Evolutionary conservation across 2,113 vertebrate genomes (phyloP).

Genomic region (Thamnophis sirtalis): DNA sequence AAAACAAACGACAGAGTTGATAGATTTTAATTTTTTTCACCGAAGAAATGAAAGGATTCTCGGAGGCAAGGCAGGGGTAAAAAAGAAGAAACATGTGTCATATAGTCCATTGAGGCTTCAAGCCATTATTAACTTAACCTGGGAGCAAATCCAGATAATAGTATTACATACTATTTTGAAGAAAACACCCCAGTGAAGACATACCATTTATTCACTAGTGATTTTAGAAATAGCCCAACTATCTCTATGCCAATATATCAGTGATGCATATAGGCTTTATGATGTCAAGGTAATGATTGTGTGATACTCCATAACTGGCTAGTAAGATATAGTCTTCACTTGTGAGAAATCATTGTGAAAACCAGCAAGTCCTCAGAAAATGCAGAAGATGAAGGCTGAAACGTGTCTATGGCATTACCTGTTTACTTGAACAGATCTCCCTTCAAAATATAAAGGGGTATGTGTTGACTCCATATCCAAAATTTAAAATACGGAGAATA

Average conservation of each 20-base stretch:
- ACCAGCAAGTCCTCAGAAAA: neutral
- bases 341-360: neutral
- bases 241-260: neutral
- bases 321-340: neutral
- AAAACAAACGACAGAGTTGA: neutral
- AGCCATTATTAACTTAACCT: neutral
- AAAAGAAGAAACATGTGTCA: neutral
- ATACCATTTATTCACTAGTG: neutral
- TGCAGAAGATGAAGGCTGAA: neutral
- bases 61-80: neutral
- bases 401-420: neutral
- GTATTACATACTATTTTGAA: neutral
- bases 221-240: neutral
- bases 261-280: neutral
- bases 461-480: neutral
- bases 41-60: neutral
- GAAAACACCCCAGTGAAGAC: neutral
- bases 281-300: neutral
- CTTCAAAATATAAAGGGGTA: neutral
- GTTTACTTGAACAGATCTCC: neutral
- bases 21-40: neutral
- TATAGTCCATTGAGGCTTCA: neutral
- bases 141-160: neutral
- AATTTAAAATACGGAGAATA: neutral
- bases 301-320: neutral